Evolutionary conservation across 2,113 vertebrate genomes (phyloP).

Genomic region (Macquaria australasica): DNA sequence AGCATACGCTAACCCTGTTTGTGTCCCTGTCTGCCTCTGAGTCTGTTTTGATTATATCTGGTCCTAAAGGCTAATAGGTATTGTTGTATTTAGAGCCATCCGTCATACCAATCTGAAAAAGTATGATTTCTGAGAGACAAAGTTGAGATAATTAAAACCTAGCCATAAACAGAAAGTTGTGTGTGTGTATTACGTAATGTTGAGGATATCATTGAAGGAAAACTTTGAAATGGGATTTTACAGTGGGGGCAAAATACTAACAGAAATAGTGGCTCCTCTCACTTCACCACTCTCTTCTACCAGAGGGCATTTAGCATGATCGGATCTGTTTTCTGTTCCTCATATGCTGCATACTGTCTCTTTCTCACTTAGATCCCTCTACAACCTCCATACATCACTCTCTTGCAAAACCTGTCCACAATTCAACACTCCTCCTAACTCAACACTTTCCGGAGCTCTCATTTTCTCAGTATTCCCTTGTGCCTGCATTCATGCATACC

Average conservation of each 20-base stretch:
- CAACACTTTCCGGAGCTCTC: conserved; percentile 10
- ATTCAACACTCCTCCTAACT: background rate
- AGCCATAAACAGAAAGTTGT: background rate
- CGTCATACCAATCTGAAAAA: background rate
- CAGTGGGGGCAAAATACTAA: background rate
- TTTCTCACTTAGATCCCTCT: background rate
- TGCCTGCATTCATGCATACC: conserved; percentile 26
- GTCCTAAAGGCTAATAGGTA: background rate
- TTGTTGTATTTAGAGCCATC: background rate
- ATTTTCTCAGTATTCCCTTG: conserved; percentile 17
- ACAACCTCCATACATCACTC: background rate
- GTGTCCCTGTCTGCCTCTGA: no score
- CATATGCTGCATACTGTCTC: background rate
- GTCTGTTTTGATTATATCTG: no score
- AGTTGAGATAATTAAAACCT: background rate
- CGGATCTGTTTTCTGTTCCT: background rate
- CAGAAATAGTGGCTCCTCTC: background rate
- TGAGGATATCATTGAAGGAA: background rate
- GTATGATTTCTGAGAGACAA: background rate
- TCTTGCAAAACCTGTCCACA: background rate
- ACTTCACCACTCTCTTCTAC: no score
- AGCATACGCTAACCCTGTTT: background rate
- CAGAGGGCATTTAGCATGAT: background rate
- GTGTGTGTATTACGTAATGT: background rate
- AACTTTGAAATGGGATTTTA: background rate